Evolutionary conservation across 2,888 invertebrate species (phyloP).

Genomic region (Sarcophaga rosellei): DNA sequence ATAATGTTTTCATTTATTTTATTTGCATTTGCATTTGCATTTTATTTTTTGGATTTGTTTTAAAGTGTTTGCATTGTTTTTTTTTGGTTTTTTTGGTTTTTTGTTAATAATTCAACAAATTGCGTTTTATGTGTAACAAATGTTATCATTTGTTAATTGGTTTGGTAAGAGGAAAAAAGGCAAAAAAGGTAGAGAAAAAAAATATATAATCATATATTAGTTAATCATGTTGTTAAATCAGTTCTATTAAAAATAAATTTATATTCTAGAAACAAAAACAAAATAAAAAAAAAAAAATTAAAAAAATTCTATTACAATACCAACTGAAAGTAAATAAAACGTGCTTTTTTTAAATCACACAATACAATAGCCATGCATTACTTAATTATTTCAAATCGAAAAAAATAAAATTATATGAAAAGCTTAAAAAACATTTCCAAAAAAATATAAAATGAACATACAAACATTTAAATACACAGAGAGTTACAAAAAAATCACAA

Average conservation of each 20-base stretch:
- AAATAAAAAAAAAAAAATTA: conserved; percentile 5
- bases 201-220: conserved; percentile 42
- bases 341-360: conserved; percentile 9
- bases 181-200: conserved; percentile 44
- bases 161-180: conserved; percentile 10
- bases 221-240: conserved; percentile 15
- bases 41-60: conserved; percentile 1
- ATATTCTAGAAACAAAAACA: not conserved
- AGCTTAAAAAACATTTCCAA: conserved; percentile 11
- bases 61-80: conserved; percentile 43
- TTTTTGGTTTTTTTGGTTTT: conserved; percentile 18
- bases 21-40: not conserved
- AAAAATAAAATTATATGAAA: not conserved
- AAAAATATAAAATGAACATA: conserved; percentile 1
- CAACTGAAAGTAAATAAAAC: conserved; percentile 10
- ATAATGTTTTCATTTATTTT: conserved; percentile 7
- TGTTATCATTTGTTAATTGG: conserved; percentile 6
- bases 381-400: not conserved
- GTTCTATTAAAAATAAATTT: conserved; percentile 19
- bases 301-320: not conserved
- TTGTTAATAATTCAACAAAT: not conserved
- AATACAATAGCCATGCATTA: conserved; percentile 30
- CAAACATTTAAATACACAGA: conserved; percentile 9
- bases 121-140: conserved; percentile 30
- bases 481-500: not conserved